These are phyloP conservation scores for Formica exsecta DNA, from an alignment of 1,140 invertebrate genomes.

Conservation along the genomic window DNA sequence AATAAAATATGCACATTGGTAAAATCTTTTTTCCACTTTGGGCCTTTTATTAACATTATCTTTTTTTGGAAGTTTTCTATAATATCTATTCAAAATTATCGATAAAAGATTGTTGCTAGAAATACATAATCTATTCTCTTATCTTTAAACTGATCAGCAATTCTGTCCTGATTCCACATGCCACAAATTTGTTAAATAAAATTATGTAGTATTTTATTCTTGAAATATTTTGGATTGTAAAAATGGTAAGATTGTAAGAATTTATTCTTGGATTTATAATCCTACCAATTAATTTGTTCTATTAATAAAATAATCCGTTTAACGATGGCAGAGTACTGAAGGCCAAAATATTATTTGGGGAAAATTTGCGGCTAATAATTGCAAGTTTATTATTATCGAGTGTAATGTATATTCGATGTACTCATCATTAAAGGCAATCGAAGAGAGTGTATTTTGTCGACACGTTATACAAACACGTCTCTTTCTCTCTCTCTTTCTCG, in stretches of 20 bases:
- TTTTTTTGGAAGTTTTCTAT: too few relatives aligned
- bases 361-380: conserved; percentile 19
- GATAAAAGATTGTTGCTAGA: too few relatives aligned
- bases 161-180: neutral
- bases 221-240: neutral
- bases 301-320: neutral
- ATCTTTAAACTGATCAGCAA: too few relatives aligned
- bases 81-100: too few relatives aligned
- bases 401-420: conserved; percentile 33
- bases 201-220: neutral
- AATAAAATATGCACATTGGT: too few relatives aligned
- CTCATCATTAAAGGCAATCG: conserved; percentile 22
- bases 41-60: too few relatives aligned
- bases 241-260: neutral
- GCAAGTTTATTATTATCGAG: conserved; percentile 17
- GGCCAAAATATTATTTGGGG: neutral
- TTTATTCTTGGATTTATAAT: neutral
- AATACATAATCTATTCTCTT: too few relatives aligned
- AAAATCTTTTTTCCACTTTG: too few relatives aligned
- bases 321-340: neutral
- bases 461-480: conserved; percentile 31
- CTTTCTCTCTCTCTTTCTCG: neutral
- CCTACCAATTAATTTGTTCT: neutral
- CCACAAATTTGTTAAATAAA: neutral
- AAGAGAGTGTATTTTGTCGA: conserved; percentile 40